Conservation (phyloP, 2,797 vertebrate species). For the Lerista edwardsae region DNA sequence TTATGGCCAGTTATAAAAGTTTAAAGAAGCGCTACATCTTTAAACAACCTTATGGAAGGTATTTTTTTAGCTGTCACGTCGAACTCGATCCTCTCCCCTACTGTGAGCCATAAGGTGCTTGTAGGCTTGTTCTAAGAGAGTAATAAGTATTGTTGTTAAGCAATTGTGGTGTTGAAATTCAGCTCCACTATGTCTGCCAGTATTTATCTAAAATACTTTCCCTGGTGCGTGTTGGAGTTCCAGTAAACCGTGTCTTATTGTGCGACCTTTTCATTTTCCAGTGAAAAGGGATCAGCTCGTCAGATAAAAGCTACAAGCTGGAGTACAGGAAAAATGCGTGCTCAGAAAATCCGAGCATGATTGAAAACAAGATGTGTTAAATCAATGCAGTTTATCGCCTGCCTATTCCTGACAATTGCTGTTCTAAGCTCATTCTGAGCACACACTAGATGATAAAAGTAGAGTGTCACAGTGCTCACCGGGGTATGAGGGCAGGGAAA, state of each 20-base stretch:
- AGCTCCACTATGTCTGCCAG: conserved; percentile 85
- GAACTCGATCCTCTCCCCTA: conserved; percentile 68
- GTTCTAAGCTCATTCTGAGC: conserved; percentile 85
- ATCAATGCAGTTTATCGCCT: conserved; percentile 89
- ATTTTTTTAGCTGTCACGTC: conserved; percentile 62
- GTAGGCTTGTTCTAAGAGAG: conserved; percentile 77
- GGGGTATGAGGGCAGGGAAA: conserved; percentile 79
- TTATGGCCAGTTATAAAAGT: conserved; percentile 2
- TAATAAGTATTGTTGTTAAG: conserved; percentile 86
- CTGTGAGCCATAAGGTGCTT: conserved; percentile 76
- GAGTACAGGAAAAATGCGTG: conserved; percentile 86
- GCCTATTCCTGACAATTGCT: conserved; percentile 85
- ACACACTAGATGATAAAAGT: conserved; percentile 84
- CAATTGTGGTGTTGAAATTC: conserved; percentile 85
- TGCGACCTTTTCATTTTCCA: conserved; percentile 88
- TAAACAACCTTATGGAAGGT: conserved; percentile 55
- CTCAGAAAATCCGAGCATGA: conserved; percentile 88
- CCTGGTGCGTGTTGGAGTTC: conserved; percentile 83
- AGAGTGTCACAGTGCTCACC: conserved; percentile 80
- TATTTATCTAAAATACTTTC: conserved; percentile 89
- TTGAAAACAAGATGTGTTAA: conserved; percentile 90
- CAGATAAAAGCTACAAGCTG: conserved; percentile 87
- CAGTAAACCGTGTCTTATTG: conserved; percentile 88
- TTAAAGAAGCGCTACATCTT: conserved; percentile 52
- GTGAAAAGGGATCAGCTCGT: conserved; percentile 86